Percentiles rank a stretch among this genome's conserved stretches.
These are phyloP conservation scores for Tupaia chinensis DNA, from an alignment of 2,113 vertebrate species.

Conservation along the genomic window DNA sequence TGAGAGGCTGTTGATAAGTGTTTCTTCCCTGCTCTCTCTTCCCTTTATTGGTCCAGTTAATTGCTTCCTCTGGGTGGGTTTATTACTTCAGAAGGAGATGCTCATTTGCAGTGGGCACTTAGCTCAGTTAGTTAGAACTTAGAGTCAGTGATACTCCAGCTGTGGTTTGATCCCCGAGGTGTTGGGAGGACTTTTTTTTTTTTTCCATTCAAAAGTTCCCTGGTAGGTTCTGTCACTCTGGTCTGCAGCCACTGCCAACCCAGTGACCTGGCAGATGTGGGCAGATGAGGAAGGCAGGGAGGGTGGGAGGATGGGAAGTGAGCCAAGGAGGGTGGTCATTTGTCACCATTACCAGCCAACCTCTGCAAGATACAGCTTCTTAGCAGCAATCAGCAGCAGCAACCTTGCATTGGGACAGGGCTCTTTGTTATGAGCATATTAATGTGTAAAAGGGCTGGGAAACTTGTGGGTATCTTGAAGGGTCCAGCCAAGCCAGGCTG, in stretches of 20 bases:
- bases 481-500: not conserved
- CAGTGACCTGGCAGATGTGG: not conserved
- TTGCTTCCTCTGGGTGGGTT: slow-evolving; percentile 48
- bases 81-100: not conserved
- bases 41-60: not conserved
- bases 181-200: not conserved
- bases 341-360: not conserved
- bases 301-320: not conserved
- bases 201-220: not conserved
- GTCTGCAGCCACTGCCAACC: not conserved
- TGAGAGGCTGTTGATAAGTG: not conserved
- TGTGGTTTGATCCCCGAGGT: slow-evolving; percentile 1
- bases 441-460: fast-evolving
- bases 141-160: not conserved
- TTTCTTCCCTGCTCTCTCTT: not conserved
- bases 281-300: not conserved
- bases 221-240: not conserved
- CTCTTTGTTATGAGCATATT: not conserved
- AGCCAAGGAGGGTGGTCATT: not conserved
- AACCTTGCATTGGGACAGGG: not conserved
- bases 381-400: not conserved
- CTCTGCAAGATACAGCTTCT: not conserved
- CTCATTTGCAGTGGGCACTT: not conserved
- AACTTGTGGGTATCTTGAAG: not conserved
- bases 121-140: not conserved